phyloP scores from a whole-genome alignment of 2,797 vertebrate species.

The Scolopax bukidnonensis region DNA sequence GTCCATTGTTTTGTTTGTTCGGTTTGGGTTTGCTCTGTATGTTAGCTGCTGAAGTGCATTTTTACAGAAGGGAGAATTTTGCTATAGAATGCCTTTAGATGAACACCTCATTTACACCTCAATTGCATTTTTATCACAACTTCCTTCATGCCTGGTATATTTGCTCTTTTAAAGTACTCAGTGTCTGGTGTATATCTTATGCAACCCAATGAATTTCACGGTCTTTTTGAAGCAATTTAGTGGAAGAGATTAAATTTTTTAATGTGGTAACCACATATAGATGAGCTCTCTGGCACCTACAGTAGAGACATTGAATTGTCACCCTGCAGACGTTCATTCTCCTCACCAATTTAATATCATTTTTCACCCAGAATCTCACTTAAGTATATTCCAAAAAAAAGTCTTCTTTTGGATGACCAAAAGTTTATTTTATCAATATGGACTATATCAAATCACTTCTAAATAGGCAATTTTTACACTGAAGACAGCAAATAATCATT shows the following conservation, averaged over 20 bases:
- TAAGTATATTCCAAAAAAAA: background rate
- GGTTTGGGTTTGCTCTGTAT: background rate
- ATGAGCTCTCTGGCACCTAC: background rate
- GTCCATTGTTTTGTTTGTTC: background rate
- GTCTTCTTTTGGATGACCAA: background rate
- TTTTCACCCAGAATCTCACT: background rate
- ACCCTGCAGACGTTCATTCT: background rate
- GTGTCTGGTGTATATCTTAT: background rate
- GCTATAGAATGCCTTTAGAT: background rate
- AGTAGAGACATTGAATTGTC: background rate
- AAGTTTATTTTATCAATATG: background rate
- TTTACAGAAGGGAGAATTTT: background rate
- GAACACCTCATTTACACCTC: conserved; percentile 4
- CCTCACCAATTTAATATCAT: background rate
- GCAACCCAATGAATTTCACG: background rate
- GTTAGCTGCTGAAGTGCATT: background rate
- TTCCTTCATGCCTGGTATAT: background rate
- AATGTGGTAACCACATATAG: background rate
- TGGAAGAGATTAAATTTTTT: background rate
- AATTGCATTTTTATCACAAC: background rate
- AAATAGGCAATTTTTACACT: background rate
- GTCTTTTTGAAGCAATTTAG: conserved; percentile 25
- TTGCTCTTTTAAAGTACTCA: background rate
- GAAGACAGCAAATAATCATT: background rate
- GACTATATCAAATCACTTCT: background rate